These are phyloP conservation scores for Catostylus mosaicus DNA, from an alignment of 30 jellyfish, hydroid and myxozoan species.

Conservation along the genomic window DNA sequence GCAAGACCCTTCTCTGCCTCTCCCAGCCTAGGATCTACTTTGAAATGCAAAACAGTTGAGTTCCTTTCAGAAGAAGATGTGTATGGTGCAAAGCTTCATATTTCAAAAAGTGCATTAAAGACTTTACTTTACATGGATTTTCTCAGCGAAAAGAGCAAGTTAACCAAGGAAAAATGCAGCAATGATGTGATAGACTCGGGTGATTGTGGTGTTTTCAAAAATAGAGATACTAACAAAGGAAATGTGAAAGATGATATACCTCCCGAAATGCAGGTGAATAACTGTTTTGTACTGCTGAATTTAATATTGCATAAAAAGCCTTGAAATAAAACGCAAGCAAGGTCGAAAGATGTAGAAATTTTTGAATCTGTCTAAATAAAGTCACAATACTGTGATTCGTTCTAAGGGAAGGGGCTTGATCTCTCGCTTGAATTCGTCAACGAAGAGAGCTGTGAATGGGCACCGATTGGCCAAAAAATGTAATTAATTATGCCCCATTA, in stretches of 20 bases:
- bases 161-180: not conserved
- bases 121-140: constrained; percentile 49
- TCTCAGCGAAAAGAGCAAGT: constrained; percentile 23
- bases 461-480: too few relatives aligned
- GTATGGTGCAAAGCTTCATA: constrained; percentile 10
- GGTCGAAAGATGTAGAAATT: too few relatives aligned
- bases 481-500: too few relatives aligned
- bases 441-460: too few relatives aligned
- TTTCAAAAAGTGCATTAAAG: constrained; percentile 40
- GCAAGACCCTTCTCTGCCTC: constrained; percentile 50
- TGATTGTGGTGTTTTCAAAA: not conserved
- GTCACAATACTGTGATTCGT: too few relatives aligned
- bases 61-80: constrained; percentile 42
- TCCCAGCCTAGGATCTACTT: constrained; percentile 4
- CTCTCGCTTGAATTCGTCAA: too few relatives aligned
- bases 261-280: constrained; percentile 44
- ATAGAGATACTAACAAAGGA: constrained; percentile 1
- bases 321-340: too few relatives aligned
- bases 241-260: constrained; percentile 4
- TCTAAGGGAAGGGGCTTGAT: too few relatives aligned
- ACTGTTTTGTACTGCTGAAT: too few relatives aligned
- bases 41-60: constrained; percentile 44
- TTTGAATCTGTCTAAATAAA: too few relatives aligned
- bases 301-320: too few relatives aligned
- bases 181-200: not conserved